A percentile compares a stretch with the other conserved stretches of the same genome.
phyloP scores from a whole-genome alignment of 2,113 vertebrate genomes.

The Gambusia affinis region DNA sequence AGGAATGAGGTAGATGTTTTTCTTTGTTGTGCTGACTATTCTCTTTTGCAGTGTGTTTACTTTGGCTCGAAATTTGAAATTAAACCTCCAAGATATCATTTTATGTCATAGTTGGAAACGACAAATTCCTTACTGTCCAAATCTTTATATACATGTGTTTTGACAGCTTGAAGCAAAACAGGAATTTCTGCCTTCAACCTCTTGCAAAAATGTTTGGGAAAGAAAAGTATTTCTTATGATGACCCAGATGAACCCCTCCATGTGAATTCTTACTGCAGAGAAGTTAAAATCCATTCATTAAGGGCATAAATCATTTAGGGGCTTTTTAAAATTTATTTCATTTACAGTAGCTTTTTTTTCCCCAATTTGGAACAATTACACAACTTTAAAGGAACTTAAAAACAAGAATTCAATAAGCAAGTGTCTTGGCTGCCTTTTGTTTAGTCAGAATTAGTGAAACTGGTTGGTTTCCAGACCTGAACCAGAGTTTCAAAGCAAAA shows the following conservation, averaged over 20 bases:
- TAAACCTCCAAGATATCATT: neutral
- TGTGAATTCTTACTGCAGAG: neutral
- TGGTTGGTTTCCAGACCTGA: no score
- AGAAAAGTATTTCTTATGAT: neutral
- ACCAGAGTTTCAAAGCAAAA: no score
- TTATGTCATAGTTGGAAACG: neutral
- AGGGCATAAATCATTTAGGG: neutral
- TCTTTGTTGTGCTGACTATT: neutral
- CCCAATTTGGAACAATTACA: neutral
- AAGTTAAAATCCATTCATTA: neutral
- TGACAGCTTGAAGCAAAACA: neutral
- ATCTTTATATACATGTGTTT: neutral
- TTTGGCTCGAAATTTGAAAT: neutral
- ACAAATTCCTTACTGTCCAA: neutral
- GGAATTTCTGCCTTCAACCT: neutral
- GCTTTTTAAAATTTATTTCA: no score
- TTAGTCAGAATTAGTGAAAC: no score
- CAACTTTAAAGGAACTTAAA: neutral
- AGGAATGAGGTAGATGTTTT: neutral
- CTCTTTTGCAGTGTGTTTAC: neutral
- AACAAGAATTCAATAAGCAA: neutral
- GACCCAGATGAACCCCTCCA: neutral
- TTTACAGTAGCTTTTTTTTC: neutral
- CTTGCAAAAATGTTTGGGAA: neutral
- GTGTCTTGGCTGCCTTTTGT: neutral